phyloP scores from a whole-genome alignment of 2,888 invertebrate genomes.

The Drosophila nr. perissopoda region DNA sequence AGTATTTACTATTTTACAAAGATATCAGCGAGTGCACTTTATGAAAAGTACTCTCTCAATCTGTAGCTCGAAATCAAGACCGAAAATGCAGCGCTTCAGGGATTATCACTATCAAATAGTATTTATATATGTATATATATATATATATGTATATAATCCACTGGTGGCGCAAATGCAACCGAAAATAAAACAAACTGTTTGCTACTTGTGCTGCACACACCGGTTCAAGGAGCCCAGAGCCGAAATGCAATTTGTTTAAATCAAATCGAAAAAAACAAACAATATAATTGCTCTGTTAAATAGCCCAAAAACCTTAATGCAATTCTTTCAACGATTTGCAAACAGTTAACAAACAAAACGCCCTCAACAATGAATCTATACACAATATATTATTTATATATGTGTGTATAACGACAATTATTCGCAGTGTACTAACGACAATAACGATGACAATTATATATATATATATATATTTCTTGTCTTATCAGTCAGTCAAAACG shows the following conservation, averaged over 20 bases:
- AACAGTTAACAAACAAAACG: constrained; percentile 83
- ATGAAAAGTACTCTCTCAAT: constrained; percentile 68
- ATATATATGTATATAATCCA: constrained; percentile 32
- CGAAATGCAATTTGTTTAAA: constrained; percentile 24
- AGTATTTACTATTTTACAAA: constrained; percentile 17
- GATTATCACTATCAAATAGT: constrained; percentile 30
- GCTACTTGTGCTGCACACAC: constrained; percentile 85
- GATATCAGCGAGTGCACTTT: constrained; percentile 69
- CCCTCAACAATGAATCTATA: constrained; percentile 74
- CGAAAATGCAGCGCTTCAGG: constrained; percentile 73
- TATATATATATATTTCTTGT: constrained; percentile 29
- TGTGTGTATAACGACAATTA: constrained; percentile 37
- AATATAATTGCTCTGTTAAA: constrained; percentile 33
- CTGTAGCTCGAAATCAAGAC: constrained; percentile 71
- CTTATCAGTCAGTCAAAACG: constrained; percentile 56
- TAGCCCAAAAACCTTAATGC: constrained; percentile 82
- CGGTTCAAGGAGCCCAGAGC: constrained; percentile 72
- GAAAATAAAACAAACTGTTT: constrained; percentile 84
- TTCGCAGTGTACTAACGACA: constrained; percentile 64
- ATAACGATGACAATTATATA: constrained; percentile 43
- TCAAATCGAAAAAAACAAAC: constrained; percentile 41
- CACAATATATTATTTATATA: constrained; percentile 23
- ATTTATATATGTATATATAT: constrained; percentile 14
- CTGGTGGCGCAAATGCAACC: constrained; percentile 66
- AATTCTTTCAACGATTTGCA: constrained; percentile 85